Evolutionary conservation across 2,113 vertebrate genomes (phyloP).

Genomic region (Hiodon tergisus): DNA sequence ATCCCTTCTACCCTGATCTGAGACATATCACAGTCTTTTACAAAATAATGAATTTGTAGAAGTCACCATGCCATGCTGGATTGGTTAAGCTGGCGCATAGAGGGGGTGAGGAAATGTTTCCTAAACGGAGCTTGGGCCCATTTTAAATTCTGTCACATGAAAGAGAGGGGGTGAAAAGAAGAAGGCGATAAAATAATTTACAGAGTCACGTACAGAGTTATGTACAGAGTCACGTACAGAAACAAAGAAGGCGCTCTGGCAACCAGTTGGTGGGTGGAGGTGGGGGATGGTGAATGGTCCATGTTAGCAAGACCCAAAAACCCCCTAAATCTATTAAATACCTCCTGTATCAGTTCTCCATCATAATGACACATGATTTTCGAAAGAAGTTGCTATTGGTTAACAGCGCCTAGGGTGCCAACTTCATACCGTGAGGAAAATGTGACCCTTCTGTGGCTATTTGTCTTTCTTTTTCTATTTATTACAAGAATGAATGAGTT

Average conservation of each 20-base stretch:
- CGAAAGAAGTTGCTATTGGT: slow-evolving; percentile 76
- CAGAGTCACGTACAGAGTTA: too few relatives aligned
- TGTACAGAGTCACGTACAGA: too few relatives aligned
- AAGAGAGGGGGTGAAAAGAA: slow-evolving; percentile 31
- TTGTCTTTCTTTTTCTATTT: slow-evolving; percentile 84
- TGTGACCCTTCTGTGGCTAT: slow-evolving; percentile 63
- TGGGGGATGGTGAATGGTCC: slow-evolving; percentile 55
- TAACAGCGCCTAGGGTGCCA: slow-evolving; percentile 69
- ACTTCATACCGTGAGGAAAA: slow-evolving; percentile 75
- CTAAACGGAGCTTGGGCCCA: neutral
- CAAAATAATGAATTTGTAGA: neutral
- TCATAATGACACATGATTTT: slow-evolving; percentile 81
- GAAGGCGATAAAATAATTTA: too few relatives aligned
- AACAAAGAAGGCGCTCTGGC: too few relatives aligned
- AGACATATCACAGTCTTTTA: neutral
- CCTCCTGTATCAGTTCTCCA: slow-evolving; percentile 70
- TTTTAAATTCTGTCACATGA: slow-evolving; percentile 23
- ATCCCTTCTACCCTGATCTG: too few relatives aligned
- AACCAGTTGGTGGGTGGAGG: neutral
- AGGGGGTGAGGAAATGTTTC: slow-evolving; percentile 18
- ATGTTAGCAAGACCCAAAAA: slow-evolving; percentile 69
- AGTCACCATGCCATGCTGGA: too few relatives aligned
- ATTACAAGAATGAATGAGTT: slow-evolving; percentile 80
- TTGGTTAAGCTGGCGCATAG: neutral
- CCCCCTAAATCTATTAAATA: slow-evolving; percentile 77